Percentiles rank a stretch among this genome's conserved stretches.
These are phyloP conservation scores for Xestia xanthographa DNA, from an alignment of 2,888 invertebrate genomes.

Conservation along the genomic window DNA sequence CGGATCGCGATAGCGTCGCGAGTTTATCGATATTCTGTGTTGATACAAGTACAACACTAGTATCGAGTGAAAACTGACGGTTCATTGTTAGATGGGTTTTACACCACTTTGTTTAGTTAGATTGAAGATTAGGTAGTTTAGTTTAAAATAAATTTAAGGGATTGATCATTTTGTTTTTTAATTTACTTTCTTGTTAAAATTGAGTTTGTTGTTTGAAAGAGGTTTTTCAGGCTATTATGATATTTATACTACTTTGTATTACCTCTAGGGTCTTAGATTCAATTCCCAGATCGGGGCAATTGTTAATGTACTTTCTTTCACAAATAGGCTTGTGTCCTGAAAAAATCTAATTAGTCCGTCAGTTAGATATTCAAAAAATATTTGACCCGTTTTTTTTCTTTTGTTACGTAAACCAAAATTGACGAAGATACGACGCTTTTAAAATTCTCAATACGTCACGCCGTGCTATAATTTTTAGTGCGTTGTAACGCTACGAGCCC, in stretches of 20 bases:
- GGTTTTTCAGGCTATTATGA: not conserved
- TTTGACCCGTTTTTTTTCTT: no score
- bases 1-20: slow-evolving; percentile 70
- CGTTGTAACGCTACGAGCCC: no score
- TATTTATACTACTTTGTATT: not conserved
- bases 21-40: slow-evolving; percentile 72
- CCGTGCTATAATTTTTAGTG: no score
- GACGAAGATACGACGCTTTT: no score
- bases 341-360: no score
- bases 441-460: no score
- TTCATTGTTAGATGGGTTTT: slow-evolving; percentile 54
- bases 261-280: not conserved
- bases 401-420: no score
- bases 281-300: not conserved
- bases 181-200: not conserved
- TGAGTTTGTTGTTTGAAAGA: not conserved
- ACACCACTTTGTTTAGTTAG: slow-evolving; percentile 17
- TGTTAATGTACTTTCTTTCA: not conserved
- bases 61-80: slow-evolving; percentile 70
- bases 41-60: slow-evolving; percentile 69
- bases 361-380: no score
- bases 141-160: not conserved
- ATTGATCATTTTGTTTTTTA: slow-evolving; percentile 2
- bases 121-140: slow-evolving; percentile 13
- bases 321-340: no score